These are phyloP conservation scores for Mylabris sibirica DNA, from an alignment of 2,888 invertebrate species.

Conservation along the genomic window DNA sequence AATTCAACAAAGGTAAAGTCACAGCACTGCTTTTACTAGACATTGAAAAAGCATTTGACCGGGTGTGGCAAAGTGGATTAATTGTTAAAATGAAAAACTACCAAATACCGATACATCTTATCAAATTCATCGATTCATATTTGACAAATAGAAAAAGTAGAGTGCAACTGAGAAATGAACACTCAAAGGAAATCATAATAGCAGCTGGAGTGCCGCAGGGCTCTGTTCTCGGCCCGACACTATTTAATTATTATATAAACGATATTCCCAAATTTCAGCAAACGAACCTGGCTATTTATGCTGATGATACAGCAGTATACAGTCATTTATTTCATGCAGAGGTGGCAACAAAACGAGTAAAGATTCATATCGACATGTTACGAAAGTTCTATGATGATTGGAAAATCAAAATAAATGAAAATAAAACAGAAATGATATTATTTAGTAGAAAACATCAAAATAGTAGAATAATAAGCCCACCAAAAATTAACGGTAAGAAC, in stretches of 20 bases:
- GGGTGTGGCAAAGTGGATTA: conserved; percentile 45
- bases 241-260: background rate
- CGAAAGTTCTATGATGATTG: background rate
- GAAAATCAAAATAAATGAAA: background rate
- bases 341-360: background rate
- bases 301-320: conserved; percentile 13
- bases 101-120: background rate
- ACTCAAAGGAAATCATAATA: no score
- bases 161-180: no score
- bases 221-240: background rate
- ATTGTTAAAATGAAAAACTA: conserved; percentile 39
- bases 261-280: background rate
- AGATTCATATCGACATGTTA: background rate
- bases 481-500: background rate
- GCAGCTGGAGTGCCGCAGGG: no score
- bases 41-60: conserved; percentile 34
- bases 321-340: background rate
- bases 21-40: conserved; percentile 45
- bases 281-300: conserved; percentile 6
- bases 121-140: background rate
- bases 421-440: background rate
- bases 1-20: conserved; percentile 39
- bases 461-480: background rate
- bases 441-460: background rate
- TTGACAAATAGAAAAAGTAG: no score